phyloP scores from a whole-genome alignment of 2,113 vertebrate species.

The Gambusia affinis region DNA sequence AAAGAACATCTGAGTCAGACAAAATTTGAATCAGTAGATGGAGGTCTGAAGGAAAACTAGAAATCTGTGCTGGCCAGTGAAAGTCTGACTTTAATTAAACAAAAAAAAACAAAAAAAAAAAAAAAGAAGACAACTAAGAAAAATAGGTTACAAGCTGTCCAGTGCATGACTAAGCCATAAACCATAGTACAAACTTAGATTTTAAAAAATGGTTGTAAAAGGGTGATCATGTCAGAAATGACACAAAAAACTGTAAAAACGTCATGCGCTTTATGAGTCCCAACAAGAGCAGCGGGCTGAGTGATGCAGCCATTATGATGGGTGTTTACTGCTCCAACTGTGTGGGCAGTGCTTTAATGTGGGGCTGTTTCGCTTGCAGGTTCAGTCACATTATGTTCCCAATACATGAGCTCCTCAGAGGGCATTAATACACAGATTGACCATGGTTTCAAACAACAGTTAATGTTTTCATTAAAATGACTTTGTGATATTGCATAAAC shows the following conservation, averaged over 20 bases:
- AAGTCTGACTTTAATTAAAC: neutral
- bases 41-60: too few species aligned
- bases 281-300: neutral
- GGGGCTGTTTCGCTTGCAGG: neutral
- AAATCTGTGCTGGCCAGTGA: too few species aligned
- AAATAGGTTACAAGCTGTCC: neutral
- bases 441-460: neutral
- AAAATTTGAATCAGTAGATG: too few species aligned
- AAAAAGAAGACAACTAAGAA: neutral
- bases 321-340: neutral
- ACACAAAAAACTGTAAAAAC: neutral
- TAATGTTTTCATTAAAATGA: too few species aligned
- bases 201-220: neutral
- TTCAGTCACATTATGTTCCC: neutral
- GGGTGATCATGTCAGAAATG: neutral
- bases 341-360: neutral
- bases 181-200: too few species aligned
- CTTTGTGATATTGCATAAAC: neutral
- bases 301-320: neutral
- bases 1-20: neutral
- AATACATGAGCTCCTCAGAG: neutral
- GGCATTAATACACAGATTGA: neutral
- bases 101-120: neutral
- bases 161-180: too few species aligned
- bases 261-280: neutral